Conservation (phyloP, 2,797 vertebrate genomes). For the Semaprochilodus insignis region DNA sequence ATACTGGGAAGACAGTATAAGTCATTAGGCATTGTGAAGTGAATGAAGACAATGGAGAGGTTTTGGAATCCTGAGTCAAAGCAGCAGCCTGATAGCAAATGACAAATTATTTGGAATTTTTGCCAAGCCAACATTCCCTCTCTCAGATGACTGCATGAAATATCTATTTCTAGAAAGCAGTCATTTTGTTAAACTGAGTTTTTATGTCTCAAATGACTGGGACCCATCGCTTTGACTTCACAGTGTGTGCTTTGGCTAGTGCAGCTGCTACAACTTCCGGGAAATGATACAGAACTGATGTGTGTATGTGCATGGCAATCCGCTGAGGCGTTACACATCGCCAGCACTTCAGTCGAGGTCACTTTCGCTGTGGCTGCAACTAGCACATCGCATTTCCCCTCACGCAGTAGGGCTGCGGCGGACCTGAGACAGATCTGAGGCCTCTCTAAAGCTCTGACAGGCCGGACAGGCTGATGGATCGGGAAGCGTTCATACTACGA, state of each 20-base stretch:
- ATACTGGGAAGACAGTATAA: conserved; percentile 31
- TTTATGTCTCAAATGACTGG: conserved; percentile 18
- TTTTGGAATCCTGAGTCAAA: conserved; percentile 35
- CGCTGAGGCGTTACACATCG: conserved; percentile 1
- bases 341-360: conserved; percentile 5
- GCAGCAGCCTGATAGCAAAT: conserved; percentile 13
- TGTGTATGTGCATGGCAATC: background rate
- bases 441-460: conserved; percentile 42
- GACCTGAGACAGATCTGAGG: conserved; percentile 22
- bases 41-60: conserved; percentile 51
- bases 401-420: conserved; percentile 23
- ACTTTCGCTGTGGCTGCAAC: conserved; percentile 31
- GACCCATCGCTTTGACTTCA: conserved; percentile 21
- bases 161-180: conserved; percentile 32
- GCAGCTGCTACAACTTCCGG: background rate
- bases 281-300: conserved; percentile 12
- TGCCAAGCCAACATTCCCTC: conserved; percentile 26
- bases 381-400: conserved; percentile 18
- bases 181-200: background rate
- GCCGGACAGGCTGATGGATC: conserved; percentile 53
- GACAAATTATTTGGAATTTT: conserved; percentile 17
- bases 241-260: conserved; percentile 23
- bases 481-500: conserved; percentile 34
- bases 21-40: conserved; percentile 26
- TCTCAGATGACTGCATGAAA: conserved; percentile 13